Conservation (phyloP, 2,888 invertebrate genomes). For the Eueremaeus valkanovi region DNA sequence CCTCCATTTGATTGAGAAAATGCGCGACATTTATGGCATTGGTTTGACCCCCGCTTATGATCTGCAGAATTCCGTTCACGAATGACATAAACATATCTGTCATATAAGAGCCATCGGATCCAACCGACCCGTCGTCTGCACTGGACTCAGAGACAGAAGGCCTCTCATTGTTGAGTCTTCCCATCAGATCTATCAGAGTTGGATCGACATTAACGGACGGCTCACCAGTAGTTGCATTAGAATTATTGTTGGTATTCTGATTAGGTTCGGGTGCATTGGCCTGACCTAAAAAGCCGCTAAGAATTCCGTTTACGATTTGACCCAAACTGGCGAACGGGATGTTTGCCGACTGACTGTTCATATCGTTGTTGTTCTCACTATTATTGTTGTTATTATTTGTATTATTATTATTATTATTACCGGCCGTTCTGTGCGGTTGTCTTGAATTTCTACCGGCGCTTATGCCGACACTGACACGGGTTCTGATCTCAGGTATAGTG, state of each 20-base stretch:
- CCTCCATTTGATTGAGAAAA: slow-evolving; percentile 53
- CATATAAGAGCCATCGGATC: not conserved
- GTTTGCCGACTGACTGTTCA: not conserved
- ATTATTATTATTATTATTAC: not conserved
- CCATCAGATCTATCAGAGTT: slow-evolving; percentile 10
- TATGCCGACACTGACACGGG: slow-evolving; percentile 12
- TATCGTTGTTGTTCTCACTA: not conserved
- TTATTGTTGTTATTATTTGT: not conserved
- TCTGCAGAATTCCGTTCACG: slow-evolving; percentile 23
- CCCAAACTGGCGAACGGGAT: slow-evolving; percentile 19
- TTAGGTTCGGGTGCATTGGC: not conserved
- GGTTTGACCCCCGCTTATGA: slow-evolving; percentile 20
- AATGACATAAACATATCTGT: slow-evolving; percentile 24
- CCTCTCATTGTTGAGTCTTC: not conserved
- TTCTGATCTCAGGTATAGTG: slow-evolving; percentile 37
- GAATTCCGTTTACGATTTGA: slow-evolving; percentile 8
- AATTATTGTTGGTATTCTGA: not conserved
- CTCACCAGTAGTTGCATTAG: not conserved
- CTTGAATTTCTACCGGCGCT: not conserved
- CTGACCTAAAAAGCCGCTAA: not conserved
- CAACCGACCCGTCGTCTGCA: not conserved
- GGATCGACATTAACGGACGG: slow-evolving; percentile 12
- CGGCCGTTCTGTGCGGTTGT: not conserved
- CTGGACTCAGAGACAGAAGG: no score
- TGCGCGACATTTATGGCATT: slow-evolving; percentile 53